A percentile compares a stretch with the other conserved stretches of the same genome.
Conservation (phyloP, 2,113 vertebrate species). For the Cynocephalus volans region DNA sequence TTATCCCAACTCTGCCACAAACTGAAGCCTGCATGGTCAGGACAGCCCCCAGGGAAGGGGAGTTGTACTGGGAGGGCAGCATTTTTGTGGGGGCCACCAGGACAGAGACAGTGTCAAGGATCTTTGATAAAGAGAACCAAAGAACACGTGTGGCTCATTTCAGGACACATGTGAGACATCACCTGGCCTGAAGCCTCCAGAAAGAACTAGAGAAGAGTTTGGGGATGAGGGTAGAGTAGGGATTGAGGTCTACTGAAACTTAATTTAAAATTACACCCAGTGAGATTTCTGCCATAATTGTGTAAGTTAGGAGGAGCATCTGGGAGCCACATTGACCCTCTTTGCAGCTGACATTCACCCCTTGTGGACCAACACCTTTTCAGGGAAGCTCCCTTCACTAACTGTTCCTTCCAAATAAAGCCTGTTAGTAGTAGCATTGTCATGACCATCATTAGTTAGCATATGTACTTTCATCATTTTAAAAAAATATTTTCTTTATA, state of each 20-base stretch:
- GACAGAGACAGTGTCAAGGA: neutral
- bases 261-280: neutral
- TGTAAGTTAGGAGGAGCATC: neutral
- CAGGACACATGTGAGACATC: neutral
- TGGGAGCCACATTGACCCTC: neutral
- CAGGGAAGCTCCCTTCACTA: neutral
- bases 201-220: conserved; percentile 24
- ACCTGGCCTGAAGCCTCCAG: neutral
- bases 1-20: neutral
- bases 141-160: neutral
- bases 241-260: neutral
- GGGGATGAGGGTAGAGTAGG: neutral
- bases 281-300: neutral
- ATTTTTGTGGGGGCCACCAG: neutral
- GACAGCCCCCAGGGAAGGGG: neutral
- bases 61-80: neutral
- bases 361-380: neutral
- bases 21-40: neutral
- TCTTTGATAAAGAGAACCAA: neutral
- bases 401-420: neutral
- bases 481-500: neutral
- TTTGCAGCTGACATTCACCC: neutral
- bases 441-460: conserved; percentile 2
- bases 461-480: conserved; percentile 51
- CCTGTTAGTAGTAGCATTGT: neutral